A percentile compares a stretch with the other conserved stretches of the same genome.
Conservation (phyloP, 2,888 invertebrate species). For the Rhagium mordax region DNA sequence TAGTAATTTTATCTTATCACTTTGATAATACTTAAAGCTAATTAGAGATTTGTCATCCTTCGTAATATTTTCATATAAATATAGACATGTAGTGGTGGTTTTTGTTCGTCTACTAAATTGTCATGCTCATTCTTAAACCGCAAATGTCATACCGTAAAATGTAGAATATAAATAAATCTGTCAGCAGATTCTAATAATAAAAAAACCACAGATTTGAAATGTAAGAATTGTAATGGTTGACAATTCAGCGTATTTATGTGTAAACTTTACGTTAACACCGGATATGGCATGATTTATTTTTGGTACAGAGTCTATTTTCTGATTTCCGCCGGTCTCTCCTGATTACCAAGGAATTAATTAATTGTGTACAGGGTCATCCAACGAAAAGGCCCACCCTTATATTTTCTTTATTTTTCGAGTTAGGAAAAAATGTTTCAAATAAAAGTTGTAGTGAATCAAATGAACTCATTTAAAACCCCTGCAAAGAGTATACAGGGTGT, state of each 20-base stretch:
- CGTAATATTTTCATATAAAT: neutral
- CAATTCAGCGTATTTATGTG: neutral
- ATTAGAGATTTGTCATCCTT: neutral
- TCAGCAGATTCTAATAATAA: neutral
- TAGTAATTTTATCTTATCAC: neutral
- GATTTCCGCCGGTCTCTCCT: neutral
- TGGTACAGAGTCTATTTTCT: slow-evolving; percentile 33
- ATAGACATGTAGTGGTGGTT: neutral
- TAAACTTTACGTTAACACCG: slow-evolving; percentile 31
- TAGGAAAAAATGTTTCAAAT: too few relatives aligned
- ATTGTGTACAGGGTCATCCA: too few relatives aligned
- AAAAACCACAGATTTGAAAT: neutral
- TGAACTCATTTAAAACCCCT: too few relatives aligned
- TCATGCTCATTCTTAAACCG: neutral
- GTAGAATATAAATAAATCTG: neutral
- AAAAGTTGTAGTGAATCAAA: too few relatives aligned
- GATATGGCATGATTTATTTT: slow-evolving; percentile 41
- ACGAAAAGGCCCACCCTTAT: too few relatives aligned
- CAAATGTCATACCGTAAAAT: too few relatives aligned
- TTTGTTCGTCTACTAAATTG: neutral
- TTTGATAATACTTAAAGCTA: neutral
- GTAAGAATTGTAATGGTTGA: neutral
- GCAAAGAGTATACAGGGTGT: too few relatives aligned
- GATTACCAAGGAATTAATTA: neutral
- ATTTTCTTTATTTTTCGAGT: too few relatives aligned